A percentile compares a stretch with the other conserved stretches of the same genome.
These are phyloP conservation scores for Vanessa tameamea DNA, from an alignment of 1,140 invertebrate genomes.

Conservation along the genomic window DNA sequence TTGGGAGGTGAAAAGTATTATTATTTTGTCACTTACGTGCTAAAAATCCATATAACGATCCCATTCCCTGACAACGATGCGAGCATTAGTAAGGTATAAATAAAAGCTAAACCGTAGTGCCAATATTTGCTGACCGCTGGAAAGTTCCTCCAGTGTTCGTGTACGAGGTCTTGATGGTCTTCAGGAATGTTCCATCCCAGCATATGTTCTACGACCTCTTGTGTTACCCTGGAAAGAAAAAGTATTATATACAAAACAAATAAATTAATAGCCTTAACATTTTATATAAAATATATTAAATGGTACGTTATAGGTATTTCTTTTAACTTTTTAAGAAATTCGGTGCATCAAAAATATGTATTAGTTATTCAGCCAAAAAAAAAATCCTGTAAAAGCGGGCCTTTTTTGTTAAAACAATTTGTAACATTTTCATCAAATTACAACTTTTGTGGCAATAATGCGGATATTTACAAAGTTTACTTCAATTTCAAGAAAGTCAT, in stretches of 20 bases:
- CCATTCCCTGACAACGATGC: constrained; percentile 88
- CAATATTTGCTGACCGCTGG: constrained; percentile 85
- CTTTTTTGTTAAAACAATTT: constrained; percentile 17
- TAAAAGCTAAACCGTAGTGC: constrained; percentile 87
- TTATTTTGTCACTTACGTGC: constrained; percentile 82
- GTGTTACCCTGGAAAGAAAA: constrained; percentile 56
- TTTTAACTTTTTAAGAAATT: not conserved
- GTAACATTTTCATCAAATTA: constrained; percentile 26
- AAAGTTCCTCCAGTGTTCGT: constrained; percentile 87
- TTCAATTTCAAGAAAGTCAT: constrained; percentile 27
- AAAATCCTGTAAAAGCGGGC: not conserved
- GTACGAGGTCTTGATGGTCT: constrained; percentile 85
- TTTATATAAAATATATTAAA: not conserved
- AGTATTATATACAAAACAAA: not conserved
- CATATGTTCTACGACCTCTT: constrained; percentile 72
- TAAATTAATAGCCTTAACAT: not conserved
- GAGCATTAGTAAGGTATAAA: constrained; percentile 86
- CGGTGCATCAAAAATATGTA: not conserved
- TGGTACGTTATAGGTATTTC: not conserved
- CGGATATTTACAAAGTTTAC: constrained; percentile 23
- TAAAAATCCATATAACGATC: constrained; percentile 91
- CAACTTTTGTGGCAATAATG: constrained; percentile 29
- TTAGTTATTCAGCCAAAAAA: not conserved
- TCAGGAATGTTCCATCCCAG: constrained; percentile 87
- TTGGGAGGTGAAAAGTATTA: too few relatives aligned